Evolutionary conservation across 2,113 vertebrate species (phyloP), one percentile per base, ranked within the genome.

Genomic region (Donacobius atricapilla): DNA sequence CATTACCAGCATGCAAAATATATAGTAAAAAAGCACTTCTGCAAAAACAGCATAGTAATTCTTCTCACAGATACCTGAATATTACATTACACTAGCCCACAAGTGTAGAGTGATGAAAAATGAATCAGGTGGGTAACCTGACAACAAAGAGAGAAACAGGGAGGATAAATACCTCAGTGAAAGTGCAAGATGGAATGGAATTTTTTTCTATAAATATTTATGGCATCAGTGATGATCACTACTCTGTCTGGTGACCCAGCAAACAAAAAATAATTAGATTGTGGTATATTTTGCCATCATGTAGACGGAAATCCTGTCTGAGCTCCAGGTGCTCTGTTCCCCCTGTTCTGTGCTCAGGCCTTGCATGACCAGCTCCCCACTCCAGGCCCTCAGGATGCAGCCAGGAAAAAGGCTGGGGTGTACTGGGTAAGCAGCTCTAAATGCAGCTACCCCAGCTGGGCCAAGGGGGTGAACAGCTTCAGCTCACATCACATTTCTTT

Each of bases 181-280:
- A 82, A 78, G 42, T 10, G 8, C 27, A 91, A 93, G 31, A 79
- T 30, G 31, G 23, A 69, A 83, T 44, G 44, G 24, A 84, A 3
- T 40, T 60, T 92, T 84, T 90, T 87, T 24, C 63, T 33, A 78
- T 84, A 73, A 89, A 93, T 81, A 89, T 82, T 91, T 56, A 87
- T 64, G 40, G 28, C 31, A 72, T 56, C 35, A 44, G 13, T 35
- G 42, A 78, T 68, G 51, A 82, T 44, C 30, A 54, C 57, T 60
- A 39, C 24, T 47, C 51, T 78, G 40, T 19, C 33, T 87, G 47
- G 23, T 3, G 28, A 81, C 7, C 10, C 22, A 75, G 66, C 33
- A 82, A 73, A 58, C 50, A 35, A 84, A 94, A 63, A 89, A 53
- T 10, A 88, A 76, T 80, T 45, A 47, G 13, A 47, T 2, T 54